Conservation (phyloP, 2,797 vertebrate genomes). For the Pangasius krempfi region DNA sequence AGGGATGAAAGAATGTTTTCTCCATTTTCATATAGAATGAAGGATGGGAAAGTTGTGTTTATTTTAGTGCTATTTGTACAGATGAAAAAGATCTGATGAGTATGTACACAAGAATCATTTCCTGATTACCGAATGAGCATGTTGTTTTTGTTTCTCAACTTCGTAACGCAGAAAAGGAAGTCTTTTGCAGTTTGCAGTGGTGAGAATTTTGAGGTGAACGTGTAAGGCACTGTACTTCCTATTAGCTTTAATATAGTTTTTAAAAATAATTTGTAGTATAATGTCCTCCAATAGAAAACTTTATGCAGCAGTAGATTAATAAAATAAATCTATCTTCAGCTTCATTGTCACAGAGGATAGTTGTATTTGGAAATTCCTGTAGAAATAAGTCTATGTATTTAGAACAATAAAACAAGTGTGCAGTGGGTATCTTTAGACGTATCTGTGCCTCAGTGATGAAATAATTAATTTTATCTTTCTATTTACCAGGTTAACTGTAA, state of each 20-base stretch:
- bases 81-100: background rate
- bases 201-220: constrained; percentile 32
- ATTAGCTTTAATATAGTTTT: background rate
- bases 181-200: constrained; percentile 37
- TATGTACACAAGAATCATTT: background rate
- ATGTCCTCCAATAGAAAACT: background rate
- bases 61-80: background rate
- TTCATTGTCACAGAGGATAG: background rate
- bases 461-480: background rate
- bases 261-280: background rate
- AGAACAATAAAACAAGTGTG: background rate
- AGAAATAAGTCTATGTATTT: background rate
- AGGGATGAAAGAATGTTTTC: background rate
- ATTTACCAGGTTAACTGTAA: background rate
- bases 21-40: background rate
- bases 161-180: constrained; percentile 47
- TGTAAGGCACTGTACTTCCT: background rate
- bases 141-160: constrained; percentile 25
- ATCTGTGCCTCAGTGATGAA: background rate
- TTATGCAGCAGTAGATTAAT: background rate
- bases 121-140: constrained; percentile 3
- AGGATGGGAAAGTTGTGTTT: too few relatives aligned
- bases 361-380: background rate
- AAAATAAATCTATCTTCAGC: background rate
- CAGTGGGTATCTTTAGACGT: background rate